Conservation (phyloP, 2,113 vertebrate genomes). For the Grammomys dolichurus region DNA sequence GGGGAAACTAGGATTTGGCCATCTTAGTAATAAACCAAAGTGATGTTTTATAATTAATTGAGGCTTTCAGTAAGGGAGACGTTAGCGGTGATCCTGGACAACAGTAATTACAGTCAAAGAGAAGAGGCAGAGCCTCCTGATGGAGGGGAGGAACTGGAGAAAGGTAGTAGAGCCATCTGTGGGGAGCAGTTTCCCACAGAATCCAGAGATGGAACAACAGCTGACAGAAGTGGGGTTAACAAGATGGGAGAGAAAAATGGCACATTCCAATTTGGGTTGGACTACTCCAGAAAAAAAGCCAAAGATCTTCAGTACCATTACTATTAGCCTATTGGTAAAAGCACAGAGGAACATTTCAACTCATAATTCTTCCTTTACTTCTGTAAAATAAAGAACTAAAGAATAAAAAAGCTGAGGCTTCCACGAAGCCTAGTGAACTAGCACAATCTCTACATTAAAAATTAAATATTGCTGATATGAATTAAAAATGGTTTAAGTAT, state of each 20-base stretch:
- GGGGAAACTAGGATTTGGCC: background rate
- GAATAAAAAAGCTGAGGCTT: background rate
- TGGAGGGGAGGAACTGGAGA: background rate
- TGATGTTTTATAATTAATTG: background rate
- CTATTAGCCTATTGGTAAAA: background rate
- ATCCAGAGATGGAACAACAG: background rate
- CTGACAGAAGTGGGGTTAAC: background rate
- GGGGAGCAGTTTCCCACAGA: constrained; percentile 9
- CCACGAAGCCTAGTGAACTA: background rate
- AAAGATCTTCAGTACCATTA: background rate
- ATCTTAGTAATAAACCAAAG: background rate
- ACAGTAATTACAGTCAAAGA: background rate
- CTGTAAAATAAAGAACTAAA: background rate
- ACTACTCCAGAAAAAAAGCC: background rate
- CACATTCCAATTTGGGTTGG: background rate
- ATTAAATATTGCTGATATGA: constrained; percentile 12
- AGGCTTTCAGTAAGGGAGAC: background rate
- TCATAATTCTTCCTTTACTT: background rate
- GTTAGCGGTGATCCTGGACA: background rate
- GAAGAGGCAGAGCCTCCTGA: background rate
- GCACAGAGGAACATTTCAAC: background rate
- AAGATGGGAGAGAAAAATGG: background rate
- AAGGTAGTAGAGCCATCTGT: background rate
- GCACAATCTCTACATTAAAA: background rate
- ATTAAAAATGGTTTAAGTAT: constrained; percentile 6